phyloP scores from a whole-genome alignment of 2,888 invertebrate species.

The Macrophya annulata region DNA sequence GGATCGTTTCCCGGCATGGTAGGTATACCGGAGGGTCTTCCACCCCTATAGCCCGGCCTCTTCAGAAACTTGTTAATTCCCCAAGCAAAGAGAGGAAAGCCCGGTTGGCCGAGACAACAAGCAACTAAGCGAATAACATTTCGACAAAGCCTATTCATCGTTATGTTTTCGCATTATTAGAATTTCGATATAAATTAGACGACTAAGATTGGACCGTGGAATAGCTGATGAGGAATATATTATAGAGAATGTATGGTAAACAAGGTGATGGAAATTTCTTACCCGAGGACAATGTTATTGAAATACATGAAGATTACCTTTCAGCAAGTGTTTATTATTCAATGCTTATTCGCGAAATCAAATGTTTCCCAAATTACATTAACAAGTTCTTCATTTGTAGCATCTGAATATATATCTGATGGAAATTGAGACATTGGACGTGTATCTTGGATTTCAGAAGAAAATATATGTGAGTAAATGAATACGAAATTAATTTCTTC shows the following conservation, averaged over 20 bases:
- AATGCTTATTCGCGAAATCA: neutral
- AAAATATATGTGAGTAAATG: neutral
- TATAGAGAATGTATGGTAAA: neutral
- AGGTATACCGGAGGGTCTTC: constrained; percentile 1
- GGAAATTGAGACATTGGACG: neutral
- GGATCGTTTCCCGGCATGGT: neutral
- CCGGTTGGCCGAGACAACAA: neutral
- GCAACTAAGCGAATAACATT: neutral
- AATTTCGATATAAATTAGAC: neutral
- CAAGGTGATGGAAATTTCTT: neutral
- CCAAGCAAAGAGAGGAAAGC: constrained; percentile 3
- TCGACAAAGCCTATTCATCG: constrained; percentile 8
- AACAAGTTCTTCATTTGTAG: neutral
- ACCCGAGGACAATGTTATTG: neutral
- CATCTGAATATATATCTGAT: neutral
- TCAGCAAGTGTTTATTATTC: neutral
- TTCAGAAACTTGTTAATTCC: constrained; percentile 44
- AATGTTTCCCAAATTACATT: neutral
- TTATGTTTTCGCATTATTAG: constrained; percentile 18
- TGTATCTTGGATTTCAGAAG: neutral
- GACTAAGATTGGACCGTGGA: constrained; percentile 8
- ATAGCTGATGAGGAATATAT: constrained; percentile 14
- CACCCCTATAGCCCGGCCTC: constrained; percentile 17
- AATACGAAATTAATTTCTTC: neutral
- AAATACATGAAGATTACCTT: neutral